Evolutionary conservation across 2,113 vertebrate species (phyloP), one percentile per base, ranked within the genome.

Genomic region (Istiophorus platypterus): DNA sequence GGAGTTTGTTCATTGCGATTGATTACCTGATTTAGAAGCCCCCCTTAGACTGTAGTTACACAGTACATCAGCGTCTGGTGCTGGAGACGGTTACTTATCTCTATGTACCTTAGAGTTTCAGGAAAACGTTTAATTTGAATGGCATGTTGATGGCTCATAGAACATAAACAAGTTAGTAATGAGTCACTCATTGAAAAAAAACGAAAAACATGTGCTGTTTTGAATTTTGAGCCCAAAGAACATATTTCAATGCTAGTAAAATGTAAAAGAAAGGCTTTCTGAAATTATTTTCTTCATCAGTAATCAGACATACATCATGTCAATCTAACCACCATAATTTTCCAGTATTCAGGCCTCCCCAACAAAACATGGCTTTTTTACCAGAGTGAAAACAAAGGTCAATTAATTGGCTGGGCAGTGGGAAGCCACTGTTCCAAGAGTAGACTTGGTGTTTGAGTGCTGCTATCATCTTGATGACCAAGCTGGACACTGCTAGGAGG

Each of bases 381-480:
- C 72, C 59, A n/a, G 57, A 72, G 61, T 14, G 79, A 75, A 93
- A 90, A 94, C 90, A 91, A 91, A 91, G 86, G 67, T 71, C 56
- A 52, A 71, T 86, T 88, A 91, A 85, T 77, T 63, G 71, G 62
- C 69, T n/a, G 56, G 45, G 42, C 69, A 86, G 64, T 80, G 73
- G 74, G 82, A 78, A 66, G 80, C 78, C 69, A 58, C 58, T 85
- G 79, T 76, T 87, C 64, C 79, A 88, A 87, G 67, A 84, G 78
- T 72, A 76, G 78, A 92, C 88, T 82, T 88, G 92, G 86, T 90
- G 91, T 92, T 92, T 77, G 68, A 49, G 68, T 74, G 42, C 77
- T 49, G 83, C 92, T 88, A 91, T 70, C 80, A 91, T 93, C 92
- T 91, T 86, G 58, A 90, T 88, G 85, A 91, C 82, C 82, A 77